A percentile compares a stretch with the other conserved stretches of the same genome.
Conservation (phyloP, 2,797 vertebrate species). For the Gallinago stenura region DNA sequence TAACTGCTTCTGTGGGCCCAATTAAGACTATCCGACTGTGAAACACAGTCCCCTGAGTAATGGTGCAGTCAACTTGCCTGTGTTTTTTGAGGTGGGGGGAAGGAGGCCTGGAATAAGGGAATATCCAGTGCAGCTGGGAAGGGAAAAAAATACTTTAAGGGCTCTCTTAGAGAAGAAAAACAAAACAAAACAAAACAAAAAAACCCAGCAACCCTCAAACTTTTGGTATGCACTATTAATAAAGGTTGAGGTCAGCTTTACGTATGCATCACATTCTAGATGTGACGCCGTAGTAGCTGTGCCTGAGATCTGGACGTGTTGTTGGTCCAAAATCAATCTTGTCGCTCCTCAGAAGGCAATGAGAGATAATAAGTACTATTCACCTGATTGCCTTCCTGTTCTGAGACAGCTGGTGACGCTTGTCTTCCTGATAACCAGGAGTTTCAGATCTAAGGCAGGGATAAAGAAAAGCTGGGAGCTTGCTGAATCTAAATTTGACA, state of each 20-base stretch:
- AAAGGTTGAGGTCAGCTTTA: conserved; percentile 47
- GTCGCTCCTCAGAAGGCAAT: conserved; percentile 82
- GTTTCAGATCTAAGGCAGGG: conserved; percentile 84
- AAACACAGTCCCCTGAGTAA: conserved; percentile 43
- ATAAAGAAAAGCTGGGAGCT: conserved; percentile 83
- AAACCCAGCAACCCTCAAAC: not conserved
- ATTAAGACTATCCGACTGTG: conserved; percentile 65
- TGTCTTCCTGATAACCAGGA: conserved; percentile 86
- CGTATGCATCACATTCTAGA: conserved; percentile 37
- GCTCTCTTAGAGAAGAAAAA: not conserved
- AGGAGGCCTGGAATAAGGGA: not conserved
- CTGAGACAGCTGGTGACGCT: conserved; percentile 84
- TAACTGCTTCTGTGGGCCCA: conserved; percentile 68
- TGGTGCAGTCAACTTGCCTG: not conserved
- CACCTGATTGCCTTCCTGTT: conserved; percentile 87
- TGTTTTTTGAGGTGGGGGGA: conserved; percentile 1
- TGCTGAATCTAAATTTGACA: conserved; percentile 84
- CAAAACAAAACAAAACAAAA: not conserved
- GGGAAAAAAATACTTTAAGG: not conserved
- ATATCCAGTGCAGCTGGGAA: not conserved
- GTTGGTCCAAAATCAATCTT: conserved; percentile 84
- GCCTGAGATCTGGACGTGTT: conserved; percentile 71
- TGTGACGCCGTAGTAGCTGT: conserved; percentile 50
- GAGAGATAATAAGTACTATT: conserved; percentile 86
- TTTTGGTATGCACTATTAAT: conserved; percentile 27